phyloP scores from a whole-genome alignment of 2,797 vertebrate species.

The Microchirus variegatus region DNA sequence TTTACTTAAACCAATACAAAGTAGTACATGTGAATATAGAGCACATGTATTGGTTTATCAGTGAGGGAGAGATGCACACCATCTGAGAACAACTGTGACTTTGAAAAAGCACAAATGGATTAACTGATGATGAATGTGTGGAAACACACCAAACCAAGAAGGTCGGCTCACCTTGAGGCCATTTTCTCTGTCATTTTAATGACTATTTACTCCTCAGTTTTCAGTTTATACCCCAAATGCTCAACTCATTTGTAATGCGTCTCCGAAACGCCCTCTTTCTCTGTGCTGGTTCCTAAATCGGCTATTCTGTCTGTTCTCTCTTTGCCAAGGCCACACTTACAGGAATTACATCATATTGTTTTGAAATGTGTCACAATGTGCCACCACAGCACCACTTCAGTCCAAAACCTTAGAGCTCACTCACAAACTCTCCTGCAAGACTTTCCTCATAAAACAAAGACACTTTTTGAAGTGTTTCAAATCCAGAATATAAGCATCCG shows the following conservation, averaged over 20 bases:
- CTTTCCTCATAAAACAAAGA: no score
- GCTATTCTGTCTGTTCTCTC: not conserved
- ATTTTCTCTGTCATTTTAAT: not conserved
- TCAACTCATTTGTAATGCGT: slow-evolving; percentile 5
- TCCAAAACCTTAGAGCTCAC: not conserved
- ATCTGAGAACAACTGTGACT: no score
- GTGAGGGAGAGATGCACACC: no score
- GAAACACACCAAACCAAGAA: not conserved
- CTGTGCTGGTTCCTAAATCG: not conserved
- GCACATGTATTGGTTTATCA: no score
- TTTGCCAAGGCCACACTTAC: not conserved
- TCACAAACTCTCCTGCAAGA: no score
- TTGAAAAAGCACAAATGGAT: not conserved
- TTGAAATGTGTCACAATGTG: not conserved
- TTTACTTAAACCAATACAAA: no score
- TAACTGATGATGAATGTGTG: not conserved
- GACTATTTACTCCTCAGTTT: not conserved
- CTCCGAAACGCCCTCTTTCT: slow-evolving; percentile 7
- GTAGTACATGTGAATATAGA: no score
- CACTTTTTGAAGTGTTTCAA: not conserved
- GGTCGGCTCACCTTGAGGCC: slow-evolving; percentile 1
- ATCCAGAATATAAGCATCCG: not conserved
- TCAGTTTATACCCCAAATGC: slow-evolving; percentile 3
- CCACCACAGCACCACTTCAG: not conserved
- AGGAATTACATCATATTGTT: not conserved